These are phyloP conservation scores for Phania funesta DNA, from an alignment of 2,888 invertebrate genomes.

Conservation along the genomic window DNA sequence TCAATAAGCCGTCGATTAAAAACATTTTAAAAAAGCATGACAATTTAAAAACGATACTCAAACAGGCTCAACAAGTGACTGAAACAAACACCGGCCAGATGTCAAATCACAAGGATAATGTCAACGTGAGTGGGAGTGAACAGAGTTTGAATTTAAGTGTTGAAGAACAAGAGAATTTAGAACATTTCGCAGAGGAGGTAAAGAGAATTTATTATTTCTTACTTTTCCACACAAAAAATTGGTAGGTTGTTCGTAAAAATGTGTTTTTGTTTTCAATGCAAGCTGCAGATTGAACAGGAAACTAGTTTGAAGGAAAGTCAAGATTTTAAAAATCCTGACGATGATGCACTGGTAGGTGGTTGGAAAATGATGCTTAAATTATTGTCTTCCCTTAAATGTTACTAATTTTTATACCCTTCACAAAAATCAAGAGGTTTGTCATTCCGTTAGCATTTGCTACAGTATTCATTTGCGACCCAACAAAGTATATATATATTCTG, in stretches of 20 bases:
- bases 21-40: conserved; percentile 59
- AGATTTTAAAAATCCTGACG: conserved; percentile 1
- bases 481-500: too few species aligned
- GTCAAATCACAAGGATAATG: conserved; percentile 16
- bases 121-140: not conserved
- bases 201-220: not conserved
- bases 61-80: conserved; percentile 40
- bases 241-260: not conserved
- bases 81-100: not conserved
- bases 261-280: conserved; percentile 30
- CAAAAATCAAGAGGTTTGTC: too few species aligned
- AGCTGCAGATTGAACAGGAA: conserved; percentile 49
- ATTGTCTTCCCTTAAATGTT: not conserved
- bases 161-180: not conserved
- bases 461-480: too few species aligned
- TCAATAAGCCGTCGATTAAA: conserved; percentile 60
- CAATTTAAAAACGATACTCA: conserved; percentile 49
- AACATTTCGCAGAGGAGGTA: not conserved
- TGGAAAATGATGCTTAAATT: not conserved
- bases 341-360: conserved; percentile 39
- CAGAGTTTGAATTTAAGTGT: not conserved
- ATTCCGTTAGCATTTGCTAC: too few species aligned
- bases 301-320: not conserved
- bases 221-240: not conserved
- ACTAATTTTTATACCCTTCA: too few species aligned